Conservation (phyloP, 2,888 invertebrate genomes). For the Aphidoletes aphidimyza region DNA sequence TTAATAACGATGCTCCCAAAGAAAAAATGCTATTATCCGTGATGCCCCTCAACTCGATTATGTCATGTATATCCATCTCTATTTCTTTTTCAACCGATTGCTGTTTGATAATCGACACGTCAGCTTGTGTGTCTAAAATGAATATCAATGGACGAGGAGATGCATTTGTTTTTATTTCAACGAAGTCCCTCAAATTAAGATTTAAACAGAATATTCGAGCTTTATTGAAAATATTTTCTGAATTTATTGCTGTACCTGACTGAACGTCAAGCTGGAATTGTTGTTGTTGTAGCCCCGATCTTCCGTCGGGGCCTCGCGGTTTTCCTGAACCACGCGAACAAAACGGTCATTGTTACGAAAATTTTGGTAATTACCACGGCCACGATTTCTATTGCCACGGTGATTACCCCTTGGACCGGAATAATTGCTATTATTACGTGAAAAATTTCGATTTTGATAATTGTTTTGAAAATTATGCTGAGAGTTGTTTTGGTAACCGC, state of each 20-base stretch:
- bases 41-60: neutral
- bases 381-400: neutral
- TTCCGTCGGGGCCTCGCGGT: too few relatives aligned
- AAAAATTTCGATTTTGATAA: too few relatives aligned
- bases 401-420: too few relatives aligned
- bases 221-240: neutral
- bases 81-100: neutral
- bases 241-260: neutral
- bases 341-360: too few relatives aligned
- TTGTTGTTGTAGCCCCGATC: neutral
- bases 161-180: neutral
- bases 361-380: neutral
- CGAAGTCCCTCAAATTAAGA: neutral
- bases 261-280: neutral
- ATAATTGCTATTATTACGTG: too few relatives aligned
- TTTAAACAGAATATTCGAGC: neutral
- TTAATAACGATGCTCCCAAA: neutral
- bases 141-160: neutral
- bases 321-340: too few relatives aligned
- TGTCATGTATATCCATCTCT: neutral
- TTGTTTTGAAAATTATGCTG: too few relatives aligned
- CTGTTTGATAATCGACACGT: neutral
- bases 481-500: too few relatives aligned
- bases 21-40: neutral
- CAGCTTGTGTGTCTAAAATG: neutral